phyloP scores from a whole-genome alignment of 2,797 vertebrate genomes.

The Holocentrus rufus region DNA sequence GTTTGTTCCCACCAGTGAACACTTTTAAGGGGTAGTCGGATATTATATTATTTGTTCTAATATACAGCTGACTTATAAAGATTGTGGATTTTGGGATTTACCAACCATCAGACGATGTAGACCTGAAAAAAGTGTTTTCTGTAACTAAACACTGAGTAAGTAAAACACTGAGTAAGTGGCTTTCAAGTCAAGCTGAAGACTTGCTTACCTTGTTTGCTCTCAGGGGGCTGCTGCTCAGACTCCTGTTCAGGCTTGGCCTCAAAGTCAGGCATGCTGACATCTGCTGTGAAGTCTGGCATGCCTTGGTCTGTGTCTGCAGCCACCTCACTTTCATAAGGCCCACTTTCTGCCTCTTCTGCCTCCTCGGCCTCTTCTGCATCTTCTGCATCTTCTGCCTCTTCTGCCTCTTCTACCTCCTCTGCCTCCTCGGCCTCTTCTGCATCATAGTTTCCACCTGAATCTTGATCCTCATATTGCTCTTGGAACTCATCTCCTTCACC shows the following conservation, averaged over 20 bases:
- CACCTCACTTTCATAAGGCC: constrained; percentile 56
- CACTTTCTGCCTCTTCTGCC: constrained; percentile 68
- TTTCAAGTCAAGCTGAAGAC: not conserved
- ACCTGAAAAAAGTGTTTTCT: not conserved
- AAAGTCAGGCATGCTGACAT: constrained; percentile 55
- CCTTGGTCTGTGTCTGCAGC: constrained; percentile 50
- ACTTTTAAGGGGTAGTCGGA: not conserved
- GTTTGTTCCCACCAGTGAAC: not conserved
- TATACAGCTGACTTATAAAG: not conserved
- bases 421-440: constrained; percentile 58
- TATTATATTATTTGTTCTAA: not conserved
- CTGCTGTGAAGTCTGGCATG: constrained; percentile 67
- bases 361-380: too few relatives aligned
- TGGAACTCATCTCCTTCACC: constrained; percentile 38
- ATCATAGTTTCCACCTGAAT: constrained; percentile 75
- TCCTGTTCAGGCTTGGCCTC: constrained; percentile 39
- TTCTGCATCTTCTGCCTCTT: constrained; percentile 67
- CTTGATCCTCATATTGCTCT: constrained; percentile 73
- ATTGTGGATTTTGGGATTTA: not conserved
- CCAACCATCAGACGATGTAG: not conserved
- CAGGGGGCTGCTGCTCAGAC: not conserved
- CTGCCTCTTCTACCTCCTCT: constrained; percentile 60
- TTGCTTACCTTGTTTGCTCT: constrained; percentile 50
- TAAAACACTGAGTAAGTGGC: not conserved
- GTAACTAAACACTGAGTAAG: not conserved